Evolutionary conservation across 2,888 invertebrate species (phyloP).

Genomic region (Polyommatus icarus): DNA sequence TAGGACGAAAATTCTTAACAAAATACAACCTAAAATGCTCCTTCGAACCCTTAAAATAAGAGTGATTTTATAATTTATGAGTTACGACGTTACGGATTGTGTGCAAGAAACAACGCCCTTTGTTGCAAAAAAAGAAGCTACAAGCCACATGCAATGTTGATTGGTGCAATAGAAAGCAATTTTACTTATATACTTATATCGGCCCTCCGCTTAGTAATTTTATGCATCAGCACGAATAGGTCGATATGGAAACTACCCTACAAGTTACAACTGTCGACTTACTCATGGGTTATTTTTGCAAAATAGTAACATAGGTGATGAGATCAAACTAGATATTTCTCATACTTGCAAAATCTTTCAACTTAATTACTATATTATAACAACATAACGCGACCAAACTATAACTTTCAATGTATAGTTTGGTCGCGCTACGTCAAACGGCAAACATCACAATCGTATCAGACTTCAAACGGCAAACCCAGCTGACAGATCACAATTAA

Average conservation of each 20-base stretch:
- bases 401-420: too few relatives aligned
- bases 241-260: background rate
- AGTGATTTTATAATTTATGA: background rate
- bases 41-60: background rate
- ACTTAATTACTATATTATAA: too few relatives aligned
- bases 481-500: too few relatives aligned
- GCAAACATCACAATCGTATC: too few relatives aligned
- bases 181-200: conserved; percentile 29
- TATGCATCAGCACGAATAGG: background rate
- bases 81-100: conserved; percentile 26
- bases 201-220: background rate
- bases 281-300: background rate
- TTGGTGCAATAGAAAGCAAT: conserved; percentile 43
- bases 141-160: conserved; percentile 41
- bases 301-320: background rate
- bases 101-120: conserved; percentile 40
- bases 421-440: too few relatives aligned
- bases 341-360: too few relatives aligned
- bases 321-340: too few relatives aligned
- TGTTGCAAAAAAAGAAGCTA: conserved; percentile 43
- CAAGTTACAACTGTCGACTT: background rate
- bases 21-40: background rate
- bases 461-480: too few relatives aligned
- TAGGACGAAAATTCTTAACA: conserved; percentile 9
- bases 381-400: too few relatives aligned